Conservation (phyloP, 1,140 invertebrate genomes). For the Sesamia nonagrioides region DNA sequence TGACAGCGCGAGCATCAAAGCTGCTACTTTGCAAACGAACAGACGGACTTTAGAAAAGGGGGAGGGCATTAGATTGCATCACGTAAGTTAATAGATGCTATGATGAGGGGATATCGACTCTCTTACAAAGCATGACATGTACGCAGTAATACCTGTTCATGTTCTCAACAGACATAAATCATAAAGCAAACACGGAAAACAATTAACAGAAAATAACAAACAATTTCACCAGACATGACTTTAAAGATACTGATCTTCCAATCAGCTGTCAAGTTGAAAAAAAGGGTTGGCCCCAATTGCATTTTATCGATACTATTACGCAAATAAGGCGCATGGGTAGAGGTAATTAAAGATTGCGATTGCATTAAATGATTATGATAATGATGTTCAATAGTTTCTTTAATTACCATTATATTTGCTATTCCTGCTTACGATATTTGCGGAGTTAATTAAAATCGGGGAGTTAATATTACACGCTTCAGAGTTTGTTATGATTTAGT, state of each 20-base stretch:
- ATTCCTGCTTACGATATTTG: conserved; percentile 6
- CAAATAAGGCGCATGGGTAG: conserved; percentile 39
- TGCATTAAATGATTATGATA: conserved; percentile 39
- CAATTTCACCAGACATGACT: conserved; percentile 56
- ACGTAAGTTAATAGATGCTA: conserved; percentile 39
- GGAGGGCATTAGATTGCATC: conserved; percentile 50
- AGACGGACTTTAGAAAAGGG: conserved; percentile 30
- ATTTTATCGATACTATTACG: conserved; percentile 50
- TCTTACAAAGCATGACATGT: conserved; percentile 29
- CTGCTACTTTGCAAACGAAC: conserved; percentile 28
- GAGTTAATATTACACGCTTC: conserved; percentile 26
- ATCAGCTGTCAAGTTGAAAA: conserved; percentile 60
- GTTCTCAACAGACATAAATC: conserved; percentile 35
- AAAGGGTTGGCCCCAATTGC: conserved; percentile 42
- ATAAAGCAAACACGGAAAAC: conserved; percentile 58
- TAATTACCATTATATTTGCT: conserved; percentile 12
- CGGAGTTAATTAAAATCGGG: conserved; percentile 27
- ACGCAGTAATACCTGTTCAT: conserved; percentile 34
- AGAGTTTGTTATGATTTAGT: conserved; percentile 12
- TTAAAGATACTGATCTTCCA: conserved; percentile 62
- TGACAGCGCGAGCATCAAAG: conserved; percentile 26
- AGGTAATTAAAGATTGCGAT: conserved; percentile 39
- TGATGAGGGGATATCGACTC: conserved; percentile 39
- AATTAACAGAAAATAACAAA: conserved; percentile 61
- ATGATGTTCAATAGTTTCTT: conserved; percentile 13